Conservation (phyloP, 2,888 invertebrate species). For the Pollenia griseotomentosa region DNA sequence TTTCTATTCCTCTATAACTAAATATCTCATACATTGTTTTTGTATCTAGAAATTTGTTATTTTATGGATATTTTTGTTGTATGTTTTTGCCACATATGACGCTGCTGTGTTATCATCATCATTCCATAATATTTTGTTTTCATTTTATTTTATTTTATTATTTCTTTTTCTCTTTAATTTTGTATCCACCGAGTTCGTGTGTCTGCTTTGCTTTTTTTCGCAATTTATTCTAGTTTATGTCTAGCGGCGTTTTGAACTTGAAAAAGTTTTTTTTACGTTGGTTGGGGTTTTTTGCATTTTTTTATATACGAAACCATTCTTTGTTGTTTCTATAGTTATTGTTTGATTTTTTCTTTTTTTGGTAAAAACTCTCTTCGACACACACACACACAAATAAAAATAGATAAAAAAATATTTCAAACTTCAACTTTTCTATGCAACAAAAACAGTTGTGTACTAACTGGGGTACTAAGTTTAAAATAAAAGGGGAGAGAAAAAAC, state of each 20-base stretch:
- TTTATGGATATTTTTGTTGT: conserved; percentile 23
- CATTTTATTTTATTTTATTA: background rate
- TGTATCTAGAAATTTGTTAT: conserved; percentile 22
- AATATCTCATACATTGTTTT: conserved; percentile 26
- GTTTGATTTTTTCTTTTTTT: conserved; percentile 39
- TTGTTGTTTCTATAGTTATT: conserved; percentile 45
- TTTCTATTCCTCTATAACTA: conserved; percentile 47
- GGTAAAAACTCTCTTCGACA: background rate
- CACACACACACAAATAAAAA: conserved; percentile 9
- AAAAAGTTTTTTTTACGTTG: conserved; percentile 64
- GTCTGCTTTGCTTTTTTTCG: conserved; percentile 36
- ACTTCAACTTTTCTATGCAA: background rate
- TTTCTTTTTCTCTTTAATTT: no score
- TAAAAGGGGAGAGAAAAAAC: background rate
- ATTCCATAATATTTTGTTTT: conserved; percentile 59
- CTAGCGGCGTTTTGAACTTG: conserved; percentile 75
- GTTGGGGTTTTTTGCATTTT: conserved; percentile 52
- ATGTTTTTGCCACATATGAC: conserved; percentile 58
- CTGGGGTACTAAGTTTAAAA: conserved; percentile 38
- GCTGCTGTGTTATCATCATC: conserved; percentile 53
- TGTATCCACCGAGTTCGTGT: background rate
- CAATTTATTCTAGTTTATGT: conserved; percentile 65
- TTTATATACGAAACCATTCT: conserved; percentile 45
- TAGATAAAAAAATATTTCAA: background rate
- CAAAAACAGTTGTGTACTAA: background rate